Evolutionary conservation across 2,888 invertebrate genomes (phyloP).

Genomic region (Margaritifera margaritifera): DNA sequence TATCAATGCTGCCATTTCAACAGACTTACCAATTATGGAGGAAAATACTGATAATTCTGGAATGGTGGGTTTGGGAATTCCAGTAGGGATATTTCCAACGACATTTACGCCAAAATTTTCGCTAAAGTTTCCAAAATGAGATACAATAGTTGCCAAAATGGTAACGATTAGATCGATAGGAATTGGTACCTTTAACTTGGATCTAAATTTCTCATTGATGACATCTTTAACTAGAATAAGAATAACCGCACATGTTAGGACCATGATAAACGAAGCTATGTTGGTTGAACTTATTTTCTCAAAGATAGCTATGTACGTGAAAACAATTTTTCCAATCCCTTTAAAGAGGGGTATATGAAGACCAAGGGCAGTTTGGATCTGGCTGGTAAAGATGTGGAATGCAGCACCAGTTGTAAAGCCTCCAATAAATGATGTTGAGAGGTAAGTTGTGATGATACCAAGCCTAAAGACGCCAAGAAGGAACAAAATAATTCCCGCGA

Average conservation of each 20-base stretch:
- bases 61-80: slow-evolving; percentile 54
- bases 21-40: slow-evolving; percentile 32
- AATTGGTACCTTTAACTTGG: slow-evolving; percentile 59
- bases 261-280: slow-evolving; percentile 80
- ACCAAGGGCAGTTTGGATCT: slow-evolving; percentile 46
- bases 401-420: slow-evolving; percentile 58
- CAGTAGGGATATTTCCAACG: slow-evolving; percentile 58
- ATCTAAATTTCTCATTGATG: slow-evolving; percentile 56
- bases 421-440: slow-evolving; percentile 55
- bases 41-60: slow-evolving; percentile 30
- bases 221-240: slow-evolving; percentile 76
- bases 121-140: slow-evolving; percentile 48
- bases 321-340: slow-evolving; percentile 46
- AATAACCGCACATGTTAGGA: slow-evolving; percentile 79
- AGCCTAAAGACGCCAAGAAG: slow-evolving; percentile 44
- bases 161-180: slow-evolving; percentile 67
- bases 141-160: slow-evolving; percentile 54
- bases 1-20: slow-evolving; percentile 53
- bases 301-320: slow-evolving; percentile 78
- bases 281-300: slow-evolving; percentile 78
- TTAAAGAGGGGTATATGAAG: slow-evolving; percentile 34
- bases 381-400: slow-evolving; percentile 56
- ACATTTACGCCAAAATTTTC: slow-evolving; percentile 38
- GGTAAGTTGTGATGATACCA: slow-evolving; percentile 54
- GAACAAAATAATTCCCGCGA: slow-evolving; percentile 46